Percentiles rank a stretch among this genome's conserved stretches.
Conservation (phyloP, 2,797 vertebrate species). For the Phalanger gymnotis region DNA sequence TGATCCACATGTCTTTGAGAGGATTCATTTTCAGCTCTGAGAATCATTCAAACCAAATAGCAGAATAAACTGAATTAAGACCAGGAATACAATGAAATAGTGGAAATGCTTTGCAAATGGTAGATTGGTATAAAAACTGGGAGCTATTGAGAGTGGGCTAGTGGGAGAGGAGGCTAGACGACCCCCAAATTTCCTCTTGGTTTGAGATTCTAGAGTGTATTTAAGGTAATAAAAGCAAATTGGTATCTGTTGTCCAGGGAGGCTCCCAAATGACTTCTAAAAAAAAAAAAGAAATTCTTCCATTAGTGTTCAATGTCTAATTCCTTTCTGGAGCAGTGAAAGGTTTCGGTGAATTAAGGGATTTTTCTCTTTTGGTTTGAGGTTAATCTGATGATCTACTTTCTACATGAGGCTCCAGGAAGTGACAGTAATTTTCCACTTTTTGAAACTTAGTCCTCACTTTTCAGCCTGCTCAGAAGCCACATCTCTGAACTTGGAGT, state of each 20-base stretch:
- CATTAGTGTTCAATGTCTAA: constrained; percentile 39
- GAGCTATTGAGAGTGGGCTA: not conserved
- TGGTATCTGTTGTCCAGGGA: not conserved
- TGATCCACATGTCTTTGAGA: not conserved
- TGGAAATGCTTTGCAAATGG: not conserved
- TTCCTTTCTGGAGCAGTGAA: constrained; percentile 22
- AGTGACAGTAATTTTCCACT: constrained; percentile 67
- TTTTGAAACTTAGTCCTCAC: constrained; percentile 59
- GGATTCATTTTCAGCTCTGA: not conserved
- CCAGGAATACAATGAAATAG: not conserved
- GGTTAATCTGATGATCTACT: constrained; percentile 70
- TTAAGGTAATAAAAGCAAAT: constrained; percentile 7
- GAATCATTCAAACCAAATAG: not conserved
- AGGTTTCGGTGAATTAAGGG: constrained; percentile 51
- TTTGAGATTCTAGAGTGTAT: not conserved
- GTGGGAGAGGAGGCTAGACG: not conserved
- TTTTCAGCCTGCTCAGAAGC: constrained; percentile 44
- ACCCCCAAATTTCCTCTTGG: not conserved
- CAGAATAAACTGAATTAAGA: not conserved
- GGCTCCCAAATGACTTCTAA: constrained; percentile 8
- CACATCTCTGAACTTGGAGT: constrained; percentile 57
- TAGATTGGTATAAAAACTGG: not conserved
- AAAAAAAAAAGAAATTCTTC: constrained; percentile 26
- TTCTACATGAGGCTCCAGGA: constrained; percentile 55
- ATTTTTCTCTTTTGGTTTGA: constrained; percentile 64